These are phyloP conservation scores for Intellagama lesueurii DNA, from an alignment of 2,797 vertebrate species.

Conservation along the genomic window DNA sequence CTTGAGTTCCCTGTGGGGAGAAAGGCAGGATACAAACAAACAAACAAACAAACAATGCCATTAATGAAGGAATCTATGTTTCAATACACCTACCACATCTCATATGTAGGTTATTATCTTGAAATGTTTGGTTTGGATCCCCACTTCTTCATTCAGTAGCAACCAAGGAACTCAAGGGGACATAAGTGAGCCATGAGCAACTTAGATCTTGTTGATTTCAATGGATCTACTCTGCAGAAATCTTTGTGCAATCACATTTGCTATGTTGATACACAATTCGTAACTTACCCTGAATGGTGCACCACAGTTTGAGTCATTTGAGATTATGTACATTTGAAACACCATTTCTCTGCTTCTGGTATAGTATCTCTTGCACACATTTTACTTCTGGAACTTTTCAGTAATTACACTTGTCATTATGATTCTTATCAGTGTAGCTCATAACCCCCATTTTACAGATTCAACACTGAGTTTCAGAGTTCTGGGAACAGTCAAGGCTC, in stretches of 20 bases:
- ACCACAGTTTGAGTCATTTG: neutral
- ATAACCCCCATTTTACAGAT: neutral
- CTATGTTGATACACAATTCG: no score
- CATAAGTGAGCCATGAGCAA: neutral
- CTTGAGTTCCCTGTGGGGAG: neutral
- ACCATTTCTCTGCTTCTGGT: neutral
- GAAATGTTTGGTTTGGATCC: neutral
- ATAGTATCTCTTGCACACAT: neutral
- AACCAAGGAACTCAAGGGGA: neutral
- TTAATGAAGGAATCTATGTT: no score
- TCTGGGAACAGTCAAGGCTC: neutral
- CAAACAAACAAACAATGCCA: no score
- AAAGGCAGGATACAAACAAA: no score
- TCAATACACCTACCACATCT: neutral
- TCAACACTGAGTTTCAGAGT: neutral
- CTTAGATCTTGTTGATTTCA: neutral
- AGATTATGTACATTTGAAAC: neutral
- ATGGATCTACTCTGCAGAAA: no score
- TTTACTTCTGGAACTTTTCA: neutral
- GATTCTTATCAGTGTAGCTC: neutral
- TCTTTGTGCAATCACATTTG: no score
- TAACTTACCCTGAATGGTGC: no score
- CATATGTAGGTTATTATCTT: conserved; percentile 1
- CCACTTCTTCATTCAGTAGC: neutral
- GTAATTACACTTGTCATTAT: neutral